These are phyloP conservation scores for Limosa lapponica DNA, from an alignment of 2,797 vertebrate genomes.

Conservation along the genomic window DNA sequence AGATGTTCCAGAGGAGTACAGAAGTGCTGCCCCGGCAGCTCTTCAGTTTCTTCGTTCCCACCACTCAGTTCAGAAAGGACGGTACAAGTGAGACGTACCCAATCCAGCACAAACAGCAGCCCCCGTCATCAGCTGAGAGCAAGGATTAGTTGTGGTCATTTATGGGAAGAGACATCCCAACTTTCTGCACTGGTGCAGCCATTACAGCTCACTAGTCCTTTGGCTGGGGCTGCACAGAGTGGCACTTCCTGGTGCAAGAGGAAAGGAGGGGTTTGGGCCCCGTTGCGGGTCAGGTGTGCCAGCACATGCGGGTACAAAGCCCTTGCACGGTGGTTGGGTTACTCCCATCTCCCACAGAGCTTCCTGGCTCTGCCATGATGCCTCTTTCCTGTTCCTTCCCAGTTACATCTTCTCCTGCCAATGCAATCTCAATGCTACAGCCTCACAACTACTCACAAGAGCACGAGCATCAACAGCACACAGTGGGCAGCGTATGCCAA, in stretches of 20 bases:
- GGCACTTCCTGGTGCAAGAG: neutral
- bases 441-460: neutral
- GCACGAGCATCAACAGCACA: rapidly evolving
- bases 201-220: neutral
- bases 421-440: neutral
- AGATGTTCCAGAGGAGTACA: neutral
- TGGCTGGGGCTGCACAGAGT: neutral
- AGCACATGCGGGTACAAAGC: rapidly evolving
- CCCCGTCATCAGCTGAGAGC: neutral
- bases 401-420: neutral
- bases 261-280: neutral
- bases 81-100: neutral
- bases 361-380: neutral
- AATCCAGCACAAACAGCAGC: neutral
- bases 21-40: neutral
- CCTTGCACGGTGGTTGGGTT: neutral
- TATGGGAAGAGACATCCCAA: neutral
- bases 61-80: neutral
- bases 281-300: rapidly evolving
- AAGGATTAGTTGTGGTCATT: neutral
- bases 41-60: neutral
- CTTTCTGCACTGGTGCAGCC: neutral
- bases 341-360: neutral
- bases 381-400: neutral
- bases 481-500: neutral